Evolutionary conservation across 1,140 invertebrate genomes (phyloP).

Genomic region (Halesus radiatus): DNA sequence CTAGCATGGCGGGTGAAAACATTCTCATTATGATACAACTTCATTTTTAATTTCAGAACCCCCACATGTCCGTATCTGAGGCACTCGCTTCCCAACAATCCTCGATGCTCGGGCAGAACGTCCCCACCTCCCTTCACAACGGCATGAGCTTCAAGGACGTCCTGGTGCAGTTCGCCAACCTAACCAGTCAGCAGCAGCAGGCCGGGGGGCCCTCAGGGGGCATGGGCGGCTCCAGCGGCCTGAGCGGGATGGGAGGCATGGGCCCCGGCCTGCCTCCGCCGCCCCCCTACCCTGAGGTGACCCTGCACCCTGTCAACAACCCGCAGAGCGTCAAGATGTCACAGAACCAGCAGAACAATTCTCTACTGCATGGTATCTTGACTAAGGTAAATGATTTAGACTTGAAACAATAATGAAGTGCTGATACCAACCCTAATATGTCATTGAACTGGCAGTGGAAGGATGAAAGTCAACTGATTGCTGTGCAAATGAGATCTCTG

Average conservation of each 20-base stretch:
- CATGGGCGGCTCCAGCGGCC: no score
- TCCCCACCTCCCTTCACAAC: slow-evolving; percentile 64
- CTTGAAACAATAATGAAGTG: no score
- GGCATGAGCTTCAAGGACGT: slow-evolving; percentile 81
- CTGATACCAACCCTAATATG: no score
- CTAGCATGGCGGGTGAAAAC: no score
- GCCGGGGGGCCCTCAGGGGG: no score
- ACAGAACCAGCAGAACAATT: slow-evolving; percentile 70
- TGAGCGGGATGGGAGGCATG: slow-evolving; percentile 26
- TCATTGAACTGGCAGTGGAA: no score
- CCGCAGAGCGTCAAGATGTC: slow-evolving; percentile 55
- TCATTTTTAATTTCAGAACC: slow-evolving; percentile 27
- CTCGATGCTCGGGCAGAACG: slow-evolving; percentile 65
- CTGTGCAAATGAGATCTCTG: no score
- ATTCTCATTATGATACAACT: no score
- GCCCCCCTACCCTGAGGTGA: slow-evolving; percentile 83
- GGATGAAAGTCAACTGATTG: no score
- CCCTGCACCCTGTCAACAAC: slow-evolving; percentile 76
- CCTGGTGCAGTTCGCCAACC: slow-evolving; percentile 82
- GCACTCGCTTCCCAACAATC: slow-evolving; percentile 61
- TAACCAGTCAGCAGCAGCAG: slow-evolving; percentile 51
- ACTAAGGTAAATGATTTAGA: slow-evolving; percentile 71
- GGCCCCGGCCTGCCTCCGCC: slow-evolving; percentile 69
- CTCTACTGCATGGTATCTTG: slow-evolving; percentile 81
- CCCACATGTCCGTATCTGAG: slow-evolving; percentile 31